Evolutionary conservation across 1,140 invertebrate genomes (phyloP), one percentile per base, ranked within the genome.

Genomic region (Drosophila ananassae): DNA sequence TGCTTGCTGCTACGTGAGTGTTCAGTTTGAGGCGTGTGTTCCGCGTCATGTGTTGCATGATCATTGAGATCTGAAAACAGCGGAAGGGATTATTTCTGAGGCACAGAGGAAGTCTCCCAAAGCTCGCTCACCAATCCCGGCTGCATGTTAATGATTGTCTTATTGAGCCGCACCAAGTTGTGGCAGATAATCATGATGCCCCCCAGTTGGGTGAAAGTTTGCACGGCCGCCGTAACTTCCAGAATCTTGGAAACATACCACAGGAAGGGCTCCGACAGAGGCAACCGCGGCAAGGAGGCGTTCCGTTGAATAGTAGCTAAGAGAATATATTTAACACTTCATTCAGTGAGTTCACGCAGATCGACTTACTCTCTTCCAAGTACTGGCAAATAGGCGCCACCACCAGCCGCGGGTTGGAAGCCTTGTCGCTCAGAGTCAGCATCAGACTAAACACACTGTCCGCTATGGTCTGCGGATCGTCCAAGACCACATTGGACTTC

Each of bases 361-460:
- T 24, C 8, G 2, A 46, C 94, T 93, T 92, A 95, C 95, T 93
- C 10, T 93, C 93, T 56, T 94, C 94, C 9, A 97, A 93, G 91
- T 96, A 98, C 51, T 95, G 93, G 67, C 96, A 94, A 28, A 97
- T 92, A 0, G 96, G 95, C 74, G 94, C 94, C 46, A 97, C 93
- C 77, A 97, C 94, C 13, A 96, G 92, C 25, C 94, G 93, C 8
- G 95, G 95, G 84, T 95, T 94, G 10, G 96, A 95, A 2, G 96
- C 94, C 78, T 95, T 95, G 34, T 94, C 93, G 9, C 95, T 95
- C 9, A 98, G 92, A 0, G 95, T 95, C 1, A 95, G 94, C 12
- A 98, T 93, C 52, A 98, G 93, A 90, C 96, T 95, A 74, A 97
- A 97, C 2, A 97, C 95, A 7, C 96, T 96, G 90, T 98, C 97